These are phyloP conservation scores for Characodon lateralis DNA, from an alignment of 2,797 vertebrate species.

Conservation along the genomic window DNA sequence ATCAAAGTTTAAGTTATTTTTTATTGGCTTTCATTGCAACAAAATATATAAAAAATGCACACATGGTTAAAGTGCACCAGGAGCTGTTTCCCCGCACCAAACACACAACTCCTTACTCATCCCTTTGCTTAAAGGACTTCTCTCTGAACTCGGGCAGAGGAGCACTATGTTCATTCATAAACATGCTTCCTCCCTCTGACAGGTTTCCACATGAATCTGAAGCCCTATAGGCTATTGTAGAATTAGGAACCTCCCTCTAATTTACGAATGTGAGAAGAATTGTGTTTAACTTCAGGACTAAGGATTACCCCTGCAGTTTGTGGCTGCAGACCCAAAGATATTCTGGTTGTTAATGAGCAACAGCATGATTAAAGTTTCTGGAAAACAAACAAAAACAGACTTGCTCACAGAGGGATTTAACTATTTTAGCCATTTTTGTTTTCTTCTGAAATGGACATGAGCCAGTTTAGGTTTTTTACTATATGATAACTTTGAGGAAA, in stretches of 20 bases:
- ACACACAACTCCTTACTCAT: constrained; percentile 22
- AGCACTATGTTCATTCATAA: constrained; percentile 81
- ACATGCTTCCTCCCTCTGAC: constrained; percentile 81
- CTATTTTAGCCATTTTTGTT: neutral
- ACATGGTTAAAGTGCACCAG: constrained; percentile 12
- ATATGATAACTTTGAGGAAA: neutral
- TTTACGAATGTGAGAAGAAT: constrained; percentile 81
- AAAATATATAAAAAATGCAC: constrained; percentile 25
- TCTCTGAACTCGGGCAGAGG: constrained; percentile 60
- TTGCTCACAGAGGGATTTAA: neutral
- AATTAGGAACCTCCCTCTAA: constrained; percentile 82
- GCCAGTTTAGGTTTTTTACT: neutral
- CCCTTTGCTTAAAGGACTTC: constrained; percentile 44
- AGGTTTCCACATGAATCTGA: constrained; percentile 83
- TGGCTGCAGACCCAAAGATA: neutral
- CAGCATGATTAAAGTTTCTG: neutral
- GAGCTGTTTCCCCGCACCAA: constrained; percentile 25
- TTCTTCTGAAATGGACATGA: neutral
- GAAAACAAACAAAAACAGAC: neutral
- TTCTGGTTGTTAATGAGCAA: neutral
- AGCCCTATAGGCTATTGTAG: constrained; percentile 83
- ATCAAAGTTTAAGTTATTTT: neutral
- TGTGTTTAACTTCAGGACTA: constrained; percentile 64
- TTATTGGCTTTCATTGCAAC: neutral
- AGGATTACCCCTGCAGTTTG: neutral